Evolutionary conservation across 1,140 invertebrate genomes (phyloP), one percentile per base, ranked within the genome.

Genomic region (Bombus soroeensis): DNA sequence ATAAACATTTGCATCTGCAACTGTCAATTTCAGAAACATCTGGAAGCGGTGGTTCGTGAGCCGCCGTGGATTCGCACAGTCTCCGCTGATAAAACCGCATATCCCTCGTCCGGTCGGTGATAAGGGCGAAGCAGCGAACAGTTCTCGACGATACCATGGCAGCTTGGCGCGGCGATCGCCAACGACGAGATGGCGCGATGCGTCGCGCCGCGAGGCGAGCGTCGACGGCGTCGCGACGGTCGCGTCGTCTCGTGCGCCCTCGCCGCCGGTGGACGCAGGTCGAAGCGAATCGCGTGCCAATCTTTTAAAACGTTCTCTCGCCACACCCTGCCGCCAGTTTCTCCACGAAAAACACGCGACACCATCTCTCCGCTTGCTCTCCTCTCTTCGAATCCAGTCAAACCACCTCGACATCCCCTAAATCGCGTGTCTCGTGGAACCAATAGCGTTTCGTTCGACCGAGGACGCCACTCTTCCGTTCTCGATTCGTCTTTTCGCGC

Each of bases 321-420:
- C 91, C 91, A 93, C 91, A 93, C 92, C 93, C 91, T 92, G 88
- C 64, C 73, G 81, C 86, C 70, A 64, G 74, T 89, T 89, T 75
- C n/a, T 70, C 32, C 9, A 13, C 39, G 81, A 75, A 87, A 89
- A 84, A 88, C 43, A 70, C 85, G 85, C 80, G 47, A 53, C 47
- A 53, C 47, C 18, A 22, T 37, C 37, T 28, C 22, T 13, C 2
- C 1, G 3, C 3, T 9, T 5, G 4, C 47, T 34, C 43, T 34
- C 3, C 13, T 41, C 8, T n/a, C 15, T 4, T 12, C 37, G 13
- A 10, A 22, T 53, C 47, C 18, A 22, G 47, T 53, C 47, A 53
- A 53, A 53, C 47, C 1, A 53, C 47, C 47, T 22, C 47, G 47
- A 53, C 47, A 53, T 75, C 18, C 22, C 8, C 15, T 8, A 15